Percentiles rank a stretch among this genome's conserved stretches.
Evolutionary conservation across 2,888 invertebrate species (phyloP).

Genomic region (Tuberolachnus salignus): DNA sequence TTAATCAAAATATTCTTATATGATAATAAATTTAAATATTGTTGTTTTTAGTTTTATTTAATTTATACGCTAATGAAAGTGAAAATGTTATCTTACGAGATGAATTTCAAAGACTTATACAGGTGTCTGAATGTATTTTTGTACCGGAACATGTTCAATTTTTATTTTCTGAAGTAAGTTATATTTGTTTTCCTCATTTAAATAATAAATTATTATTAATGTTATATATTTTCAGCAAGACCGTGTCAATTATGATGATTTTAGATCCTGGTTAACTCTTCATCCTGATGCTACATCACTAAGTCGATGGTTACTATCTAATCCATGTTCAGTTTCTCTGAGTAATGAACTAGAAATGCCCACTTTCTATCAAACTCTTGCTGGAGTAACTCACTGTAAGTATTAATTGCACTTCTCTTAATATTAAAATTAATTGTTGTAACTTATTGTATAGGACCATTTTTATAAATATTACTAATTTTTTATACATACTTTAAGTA

Average conservation of each 20-base stretch:
- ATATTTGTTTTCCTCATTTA: slow-evolving; percentile 12
- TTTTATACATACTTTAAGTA: background rate
- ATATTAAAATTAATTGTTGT: background rate
- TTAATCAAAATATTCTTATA: background rate
- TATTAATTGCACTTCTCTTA: slow-evolving; percentile 56
- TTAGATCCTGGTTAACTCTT: slow-evolving; percentile 77
- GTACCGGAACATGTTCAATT: slow-evolving; percentile 64
- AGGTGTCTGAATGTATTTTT: slow-evolving; percentile 64
- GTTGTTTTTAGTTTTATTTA: slow-evolving; percentile 77
- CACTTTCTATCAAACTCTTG: slow-evolving; percentile 91
- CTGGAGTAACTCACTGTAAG: slow-evolving; percentile 89
- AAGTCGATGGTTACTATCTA: slow-evolving; percentile 80
- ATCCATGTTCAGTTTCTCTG: slow-evolving; percentile 71
- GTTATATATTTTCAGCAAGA: slow-evolving; percentile 58
- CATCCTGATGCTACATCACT: slow-evolving; percentile 79
- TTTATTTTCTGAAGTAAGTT: slow-evolving; percentile 64
- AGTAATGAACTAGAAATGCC: slow-evolving; percentile 84
- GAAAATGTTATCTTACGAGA: slow-evolving; percentile 75
- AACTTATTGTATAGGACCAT: background rate
- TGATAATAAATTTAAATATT: background rate
- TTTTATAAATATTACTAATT: background rate
- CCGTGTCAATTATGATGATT: slow-evolving; percentile 68
- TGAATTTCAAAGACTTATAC: slow-evolving; percentile 68
- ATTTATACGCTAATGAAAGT: slow-evolving; percentile 82
- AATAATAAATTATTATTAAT: background rate